Evolutionary conservation across 2,888 invertebrate species (phyloP).

Genomic region (Cyclophora albipunctata): DNA sequence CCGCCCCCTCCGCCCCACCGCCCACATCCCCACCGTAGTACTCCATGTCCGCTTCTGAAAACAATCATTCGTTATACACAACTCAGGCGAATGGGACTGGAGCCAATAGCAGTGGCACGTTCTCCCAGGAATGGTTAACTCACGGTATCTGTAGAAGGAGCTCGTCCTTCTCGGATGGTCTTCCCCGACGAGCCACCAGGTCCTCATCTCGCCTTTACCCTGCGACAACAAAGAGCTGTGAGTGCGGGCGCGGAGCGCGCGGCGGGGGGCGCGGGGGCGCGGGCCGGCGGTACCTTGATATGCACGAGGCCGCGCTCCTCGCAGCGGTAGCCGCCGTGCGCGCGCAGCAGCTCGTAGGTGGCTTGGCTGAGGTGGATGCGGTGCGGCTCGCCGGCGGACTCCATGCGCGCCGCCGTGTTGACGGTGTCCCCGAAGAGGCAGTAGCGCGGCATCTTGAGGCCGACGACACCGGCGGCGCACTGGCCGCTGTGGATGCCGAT

Average conservation of each 20-base stretch:
- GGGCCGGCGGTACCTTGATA: constrained; percentile 76
- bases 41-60: constrained; percentile 43
- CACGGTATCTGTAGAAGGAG: constrained; percentile 47
- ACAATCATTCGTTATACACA: background rate
- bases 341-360: constrained; percentile 79
- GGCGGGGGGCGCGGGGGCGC: no score
- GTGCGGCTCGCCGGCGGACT: constrained; percentile 83
- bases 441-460: constrained; percentile 88
- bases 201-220: constrained; percentile 86
- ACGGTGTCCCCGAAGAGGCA: constrained; percentile 90
- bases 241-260: no score
- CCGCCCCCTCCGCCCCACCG: constrained; percentile 40
- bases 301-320: constrained; percentile 83
- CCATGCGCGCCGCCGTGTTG: constrained; percentile 88
- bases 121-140: constrained; percentile 23
- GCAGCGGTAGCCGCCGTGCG: constrained; percentile 82
- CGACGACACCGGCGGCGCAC: constrained; percentile 89
- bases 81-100: no score
- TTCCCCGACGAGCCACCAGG: constrained; percentile 82
- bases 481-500: constrained; percentile 75
- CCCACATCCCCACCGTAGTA: constrained; percentile 29
- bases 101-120: no score
- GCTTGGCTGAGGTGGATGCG: constrained; percentile 84
- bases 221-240: constrained; percentile 28
- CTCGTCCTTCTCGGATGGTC: constrained; percentile 61